Base-by-base conservation (phyloP, 2,113 vertebrate species). In the Heliornis fulica region DNA sequence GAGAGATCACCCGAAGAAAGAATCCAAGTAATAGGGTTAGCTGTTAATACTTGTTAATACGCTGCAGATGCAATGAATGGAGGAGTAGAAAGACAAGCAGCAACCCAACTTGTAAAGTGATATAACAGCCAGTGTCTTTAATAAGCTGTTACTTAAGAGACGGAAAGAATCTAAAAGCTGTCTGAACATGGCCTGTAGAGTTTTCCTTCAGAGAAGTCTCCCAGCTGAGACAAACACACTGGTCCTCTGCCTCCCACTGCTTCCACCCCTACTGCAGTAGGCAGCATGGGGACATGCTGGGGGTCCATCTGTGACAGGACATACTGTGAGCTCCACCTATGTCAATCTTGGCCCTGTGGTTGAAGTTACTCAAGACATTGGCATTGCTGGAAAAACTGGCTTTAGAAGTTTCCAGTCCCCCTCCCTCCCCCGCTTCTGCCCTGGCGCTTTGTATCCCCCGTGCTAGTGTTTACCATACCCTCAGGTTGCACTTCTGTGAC, bases 401-500 rank as follows among this genome's bases (percentile, higher is more conserved):
- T 90, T 90, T 48, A 48, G 59, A 87, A 45, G 10, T 80, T 90
- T 93, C 85, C 79, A 76, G 36, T n/a, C 13, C 11, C 12, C 18
- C 3, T 15, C 2, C 4, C 13, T 64, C 43, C 48, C 50, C n/a
- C n/a, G n/a, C n/a, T n/a, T n/a, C n/a, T 40, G 19, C 15, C 53
- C 57, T 65, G 57, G 31, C 5, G 41, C 63, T 29, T 69, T 29
- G 14, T 63, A 31, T 59, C 15, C 51, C 20, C 46, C 34, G 9
- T 14, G 40, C 26, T 77, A 45, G 29, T 69, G 31, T 83, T 88
- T 63, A 41, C 64, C 54, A 70, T 50, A 38, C 50, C 86, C 71
- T 89, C 76, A 77, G 83, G 90, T 83, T 72, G 4, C 34, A 17
- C 12, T 94, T 90, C 63, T 90, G 85, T 46, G 76, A 74, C 76